A percentile compares a stretch with the other conserved stretches of the same genome.
These are phyloP conservation scores for Potorous gilbertii DNA, from an alignment of 2,797 vertebrate genomes.

Conservation along the genomic window DNA sequence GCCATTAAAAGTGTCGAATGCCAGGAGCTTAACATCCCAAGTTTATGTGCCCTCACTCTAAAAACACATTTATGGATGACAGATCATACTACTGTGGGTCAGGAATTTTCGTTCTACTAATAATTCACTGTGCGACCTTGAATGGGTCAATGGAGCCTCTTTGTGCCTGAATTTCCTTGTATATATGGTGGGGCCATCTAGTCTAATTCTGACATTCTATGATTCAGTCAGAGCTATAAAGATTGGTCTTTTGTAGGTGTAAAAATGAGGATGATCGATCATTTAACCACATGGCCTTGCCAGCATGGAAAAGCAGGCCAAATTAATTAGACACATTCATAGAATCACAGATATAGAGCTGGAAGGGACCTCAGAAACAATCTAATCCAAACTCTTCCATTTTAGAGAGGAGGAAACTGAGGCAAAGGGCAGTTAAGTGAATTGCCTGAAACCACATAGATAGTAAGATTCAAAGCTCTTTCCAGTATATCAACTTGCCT, in stretches of 20 bases:
- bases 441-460: background rate
- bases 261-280: background rate
- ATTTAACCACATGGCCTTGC: background rate
- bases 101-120: background rate
- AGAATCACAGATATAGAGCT: background rate
- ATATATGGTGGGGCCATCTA: background rate
- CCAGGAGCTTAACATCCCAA: background rate
- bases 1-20: background rate
- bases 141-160: background rate
- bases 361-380: background rate
- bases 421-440: background rate
- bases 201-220: background rate
- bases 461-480: background rate
- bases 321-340: conserved; percentile 36
- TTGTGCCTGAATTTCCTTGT: background rate
- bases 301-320: conserved; percentile 13
- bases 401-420: background rate
- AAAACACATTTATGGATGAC: background rate
- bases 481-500: background rate
- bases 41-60: background rate
- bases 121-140: background rate
- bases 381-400: background rate
- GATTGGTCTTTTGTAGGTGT: background rate
- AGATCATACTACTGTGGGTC: background rate
- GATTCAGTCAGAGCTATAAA: background rate